Percentiles rank a stretch among this genome's conserved stretches.
Conservation (phyloP, 2,888 invertebrate species). For the Microctonus aethiopoides region DNA sequence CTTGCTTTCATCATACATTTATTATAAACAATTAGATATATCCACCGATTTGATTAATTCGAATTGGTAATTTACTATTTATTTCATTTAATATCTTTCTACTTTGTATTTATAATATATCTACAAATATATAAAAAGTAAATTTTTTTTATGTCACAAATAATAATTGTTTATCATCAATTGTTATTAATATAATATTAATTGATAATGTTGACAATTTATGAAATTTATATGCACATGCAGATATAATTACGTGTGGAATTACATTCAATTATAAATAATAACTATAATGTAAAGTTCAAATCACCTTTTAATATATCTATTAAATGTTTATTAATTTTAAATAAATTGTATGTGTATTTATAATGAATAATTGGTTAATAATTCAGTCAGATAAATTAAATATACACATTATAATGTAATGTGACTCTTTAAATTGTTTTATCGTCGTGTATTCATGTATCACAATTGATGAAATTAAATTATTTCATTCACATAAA, state of each 20-base stretch:
- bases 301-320: background rate
- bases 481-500: background rate
- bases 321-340: background rate
- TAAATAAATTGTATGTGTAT: background rate
- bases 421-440: too few species aligned
- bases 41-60: background rate
- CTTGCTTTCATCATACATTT: conserved; percentile 4
- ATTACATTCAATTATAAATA: background rate
- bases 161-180: background rate
- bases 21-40: background rate
- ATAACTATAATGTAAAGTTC: background rate
- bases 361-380: background rate
- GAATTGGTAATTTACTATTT: background rate
- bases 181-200: background rate
- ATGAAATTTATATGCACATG: background rate
- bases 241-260: background rate
- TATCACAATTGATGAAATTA: background rate
- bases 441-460: too few species aligned
- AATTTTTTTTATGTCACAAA: background rate
- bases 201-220: background rate
- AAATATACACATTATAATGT: too few species aligned
- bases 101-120: background rate
- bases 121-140: too few species aligned
- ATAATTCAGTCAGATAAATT: background rate
- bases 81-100: background rate